Evolutionary conservation across 1,140 invertebrate genomes (phyloP).

Genomic region (Zaprionus tsacasi): DNA sequence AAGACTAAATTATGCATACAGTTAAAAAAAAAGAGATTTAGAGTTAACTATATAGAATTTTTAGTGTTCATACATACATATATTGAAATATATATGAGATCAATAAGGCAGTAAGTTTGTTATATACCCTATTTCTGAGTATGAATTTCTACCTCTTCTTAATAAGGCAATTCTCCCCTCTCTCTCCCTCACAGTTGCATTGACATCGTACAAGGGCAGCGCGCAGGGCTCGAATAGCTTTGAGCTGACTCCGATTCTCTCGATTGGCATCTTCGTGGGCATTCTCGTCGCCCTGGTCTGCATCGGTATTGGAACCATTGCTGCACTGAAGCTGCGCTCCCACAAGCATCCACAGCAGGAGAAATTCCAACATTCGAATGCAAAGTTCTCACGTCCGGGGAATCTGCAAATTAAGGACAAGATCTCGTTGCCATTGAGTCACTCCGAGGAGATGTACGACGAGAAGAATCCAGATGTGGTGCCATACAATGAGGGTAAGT

Average conservation of each 20-base stretch:
- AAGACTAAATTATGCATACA: no score
- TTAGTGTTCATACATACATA: no score
- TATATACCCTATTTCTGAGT: no score
- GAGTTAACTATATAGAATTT: no score
- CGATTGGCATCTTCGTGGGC: conserved; percentile 88
- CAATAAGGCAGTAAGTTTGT: no score
- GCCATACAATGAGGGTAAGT: conserved; percentile 93
- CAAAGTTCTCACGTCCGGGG: conserved; percentile 85
- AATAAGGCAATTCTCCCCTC: neutral
- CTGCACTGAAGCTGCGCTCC: conserved; percentile 88
- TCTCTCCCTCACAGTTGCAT: conserved; percentile 57
- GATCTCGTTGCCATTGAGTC: conserved; percentile 87
- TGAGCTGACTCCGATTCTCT: conserved; percentile 90
- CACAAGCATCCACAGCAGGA: conserved; percentile 84
- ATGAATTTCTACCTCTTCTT: no score
- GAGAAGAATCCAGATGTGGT: conserved; percentile 94
- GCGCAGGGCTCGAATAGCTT: conserved; percentile 85
- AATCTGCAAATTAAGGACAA: conserved; percentile 89
- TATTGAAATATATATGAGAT: no score
- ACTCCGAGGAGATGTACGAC: conserved; percentile 90
- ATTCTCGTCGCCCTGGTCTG: conserved; percentile 89
- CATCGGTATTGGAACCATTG: conserved; percentile 89
- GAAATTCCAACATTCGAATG: conserved; percentile 82
- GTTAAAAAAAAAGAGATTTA: no score
- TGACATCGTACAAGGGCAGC: conserved; percentile 85